Conservation (phyloP, 2,888 invertebrate species). For the Spisula solida region DNA sequence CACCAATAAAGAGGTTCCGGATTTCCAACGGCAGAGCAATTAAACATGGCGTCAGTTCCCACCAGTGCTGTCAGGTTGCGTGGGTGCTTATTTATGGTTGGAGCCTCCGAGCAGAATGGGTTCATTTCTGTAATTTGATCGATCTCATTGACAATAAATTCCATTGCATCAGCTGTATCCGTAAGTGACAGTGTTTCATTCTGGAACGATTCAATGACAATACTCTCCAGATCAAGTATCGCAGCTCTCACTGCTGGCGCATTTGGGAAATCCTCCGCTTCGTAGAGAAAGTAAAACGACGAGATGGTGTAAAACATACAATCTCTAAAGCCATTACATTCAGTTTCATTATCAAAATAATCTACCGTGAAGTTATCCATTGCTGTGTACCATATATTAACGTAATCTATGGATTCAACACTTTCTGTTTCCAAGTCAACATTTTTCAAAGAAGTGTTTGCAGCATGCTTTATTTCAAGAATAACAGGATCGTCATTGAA, state of each 20-base stretch:
- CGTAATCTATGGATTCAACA: slow-evolving; percentile 42
- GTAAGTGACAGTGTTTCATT: slow-evolving; percentile 23
- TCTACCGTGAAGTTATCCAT: slow-evolving; percentile 40
- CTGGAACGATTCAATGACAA: slow-evolving; percentile 40
- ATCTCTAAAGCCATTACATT: slow-evolving; percentile 53
- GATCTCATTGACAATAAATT: slow-evolving; percentile 1
- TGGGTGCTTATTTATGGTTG: not conserved
- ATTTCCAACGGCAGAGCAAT: slow-evolving; percentile 43
- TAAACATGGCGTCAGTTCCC: slow-evolving; percentile 30
- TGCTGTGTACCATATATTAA: slow-evolving; percentile 19
- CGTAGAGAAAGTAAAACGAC: slow-evolving; percentile 49
- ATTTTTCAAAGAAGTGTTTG: slow-evolving; percentile 9
- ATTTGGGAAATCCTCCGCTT: slow-evolving; percentile 42
- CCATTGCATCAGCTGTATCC: slow-evolving; percentile 18
- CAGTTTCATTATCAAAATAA: slow-evolving; percentile 39
- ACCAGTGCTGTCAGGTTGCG: slow-evolving; percentile 40
- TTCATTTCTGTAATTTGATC: slow-evolving; percentile 15
- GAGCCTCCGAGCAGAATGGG: slow-evolving; percentile 23
- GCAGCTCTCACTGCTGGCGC: slow-evolving; percentile 31
- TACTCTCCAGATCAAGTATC: slow-evolving; percentile 41
- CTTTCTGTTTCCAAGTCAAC: slow-evolving; percentile 39
- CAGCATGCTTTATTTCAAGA: slow-evolving; percentile 25
- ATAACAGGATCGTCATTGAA: slow-evolving; percentile 42
- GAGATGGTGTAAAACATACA: slow-evolving; percentile 51
- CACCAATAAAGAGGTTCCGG: slow-evolving; percentile 49